Conservation (phyloP, 1,140 invertebrate genomes). For the Conopomorpha cramerella region DNA sequence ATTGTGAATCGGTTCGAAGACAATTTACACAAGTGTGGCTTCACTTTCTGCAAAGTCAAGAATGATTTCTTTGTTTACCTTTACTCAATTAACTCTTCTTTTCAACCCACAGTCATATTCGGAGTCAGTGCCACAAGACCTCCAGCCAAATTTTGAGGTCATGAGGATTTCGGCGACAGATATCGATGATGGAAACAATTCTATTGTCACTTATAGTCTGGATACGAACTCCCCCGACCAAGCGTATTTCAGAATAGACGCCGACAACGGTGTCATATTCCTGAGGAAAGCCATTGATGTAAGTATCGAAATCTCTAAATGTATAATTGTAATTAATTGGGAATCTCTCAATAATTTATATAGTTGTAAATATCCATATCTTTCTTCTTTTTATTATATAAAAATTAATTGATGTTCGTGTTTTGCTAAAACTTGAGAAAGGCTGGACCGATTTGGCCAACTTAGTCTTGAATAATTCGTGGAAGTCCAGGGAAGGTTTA, state of each 20-base stretch:
- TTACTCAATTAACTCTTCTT: too few relatives aligned
- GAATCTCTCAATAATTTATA: constrained; percentile 2
- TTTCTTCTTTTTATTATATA: constrained; percentile 18
- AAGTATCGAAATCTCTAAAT: constrained; percentile 41
- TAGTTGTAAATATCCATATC: constrained; percentile 1
- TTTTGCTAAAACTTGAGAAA: too few relatives aligned
- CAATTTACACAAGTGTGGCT: too few relatives aligned
- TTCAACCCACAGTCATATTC: constrained; percentile 66
- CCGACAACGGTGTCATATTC: constrained; percentile 77
- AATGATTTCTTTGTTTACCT: too few relatives aligned
- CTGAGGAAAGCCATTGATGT: constrained; percentile 74
- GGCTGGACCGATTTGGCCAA: too few relatives aligned
- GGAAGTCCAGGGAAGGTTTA: too few relatives aligned
- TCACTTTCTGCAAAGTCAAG: too few relatives aligned
- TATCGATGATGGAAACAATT: constrained; percentile 85
- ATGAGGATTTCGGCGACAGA: constrained; percentile 89
- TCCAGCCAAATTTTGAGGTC: constrained; percentile 70
- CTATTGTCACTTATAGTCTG: constrained; percentile 71
- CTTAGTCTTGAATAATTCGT: too few relatives aligned
- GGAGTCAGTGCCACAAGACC: constrained; percentile 77
- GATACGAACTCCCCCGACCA: constrained; percentile 62
- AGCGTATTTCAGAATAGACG: constrained; percentile 78
- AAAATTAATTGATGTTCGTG: too few relatives aligned
- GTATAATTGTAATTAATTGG: neutral
- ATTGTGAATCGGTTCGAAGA: too few relatives aligned